Conservation (phyloP, 2,888 invertebrate species). For the Peribatodes rhomboidaria region DNA sequence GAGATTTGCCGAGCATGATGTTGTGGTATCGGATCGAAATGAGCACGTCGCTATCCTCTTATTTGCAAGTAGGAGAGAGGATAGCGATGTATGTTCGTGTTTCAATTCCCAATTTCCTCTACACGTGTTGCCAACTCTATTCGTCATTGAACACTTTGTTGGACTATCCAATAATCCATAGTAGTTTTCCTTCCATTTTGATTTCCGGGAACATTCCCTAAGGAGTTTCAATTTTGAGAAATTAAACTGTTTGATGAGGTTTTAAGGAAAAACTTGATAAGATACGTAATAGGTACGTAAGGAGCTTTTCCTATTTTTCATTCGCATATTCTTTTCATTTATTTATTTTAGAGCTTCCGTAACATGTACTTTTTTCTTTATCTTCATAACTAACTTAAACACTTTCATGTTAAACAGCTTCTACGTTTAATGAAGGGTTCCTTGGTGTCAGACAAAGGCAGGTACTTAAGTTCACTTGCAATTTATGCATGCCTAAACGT, state of each 20-base stretch:
- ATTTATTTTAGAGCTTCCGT: no score
- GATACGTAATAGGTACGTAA: neutral
- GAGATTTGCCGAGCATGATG: conserved; percentile 2
- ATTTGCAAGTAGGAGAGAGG: no score
- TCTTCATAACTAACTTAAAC: no score
- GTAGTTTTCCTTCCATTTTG: neutral
- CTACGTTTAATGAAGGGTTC: no score
- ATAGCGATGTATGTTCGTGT: neutral
- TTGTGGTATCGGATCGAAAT: conserved; percentile 7
- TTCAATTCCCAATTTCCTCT: neutral
- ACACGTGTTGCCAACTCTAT: no score
- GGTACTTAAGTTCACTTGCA: neutral
- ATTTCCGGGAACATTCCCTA: neutral
- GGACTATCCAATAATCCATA: neutral
- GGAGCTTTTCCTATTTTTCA: neutral
- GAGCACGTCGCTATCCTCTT: neutral
- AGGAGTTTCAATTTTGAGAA: neutral
- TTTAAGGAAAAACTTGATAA: neutral
- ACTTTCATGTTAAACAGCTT: no score
- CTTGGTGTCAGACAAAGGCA: neutral
- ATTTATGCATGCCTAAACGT: neutral
- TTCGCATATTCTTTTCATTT: no score
- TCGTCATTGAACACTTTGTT: conserved; percentile 1
- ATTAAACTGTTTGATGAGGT: neutral
- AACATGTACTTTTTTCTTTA: no score